Conservation (phyloP, 1,140 invertebrate species). For the Papilio machaon region DNA sequence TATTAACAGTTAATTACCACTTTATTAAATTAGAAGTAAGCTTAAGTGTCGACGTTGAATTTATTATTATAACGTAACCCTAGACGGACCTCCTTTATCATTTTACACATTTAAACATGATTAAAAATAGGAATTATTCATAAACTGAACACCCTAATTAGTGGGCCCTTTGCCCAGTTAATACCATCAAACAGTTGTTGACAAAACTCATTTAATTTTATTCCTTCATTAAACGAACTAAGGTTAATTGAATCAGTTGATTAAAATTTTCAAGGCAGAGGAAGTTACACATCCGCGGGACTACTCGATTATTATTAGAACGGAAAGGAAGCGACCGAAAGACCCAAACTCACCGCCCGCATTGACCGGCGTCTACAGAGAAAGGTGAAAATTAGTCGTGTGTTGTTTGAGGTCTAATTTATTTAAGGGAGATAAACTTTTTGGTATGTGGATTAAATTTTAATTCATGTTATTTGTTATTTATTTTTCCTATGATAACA, state of each 20-base stretch:
- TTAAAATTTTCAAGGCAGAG: slow-evolving; percentile 67
- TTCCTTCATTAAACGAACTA: slow-evolving; percentile 47
- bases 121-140: slow-evolving; percentile 14
- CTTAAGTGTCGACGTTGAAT: not conserved
- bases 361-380: slow-evolving; percentile 17
- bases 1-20: not conserved
- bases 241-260: slow-evolving; percentile 62
- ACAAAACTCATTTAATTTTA: slow-evolving; percentile 51
- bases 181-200: slow-evolving; percentile 20
- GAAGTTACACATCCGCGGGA: slow-evolving; percentile 60
- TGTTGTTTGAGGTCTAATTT: not conserved
- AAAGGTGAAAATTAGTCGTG: not conserved
- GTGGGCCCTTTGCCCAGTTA: slow-evolving; percentile 29
- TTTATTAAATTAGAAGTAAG: not conserved
- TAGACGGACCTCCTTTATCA: not conserved
- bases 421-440: not conserved
- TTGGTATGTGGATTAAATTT: not conserved
- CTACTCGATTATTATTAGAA: slow-evolving; percentile 59
- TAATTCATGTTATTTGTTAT: not conserved
- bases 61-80: not conserved
- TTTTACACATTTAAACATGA: not conserved
- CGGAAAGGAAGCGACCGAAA: slow-evolving; percentile 53
- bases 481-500: no score
- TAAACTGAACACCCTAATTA: slow-evolving; percentile 16
- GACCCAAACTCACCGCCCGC: slow-evolving; percentile 47